Conservation (phyloP, 2,888 invertebrate species). For the Thymelicus acteon region DNA sequence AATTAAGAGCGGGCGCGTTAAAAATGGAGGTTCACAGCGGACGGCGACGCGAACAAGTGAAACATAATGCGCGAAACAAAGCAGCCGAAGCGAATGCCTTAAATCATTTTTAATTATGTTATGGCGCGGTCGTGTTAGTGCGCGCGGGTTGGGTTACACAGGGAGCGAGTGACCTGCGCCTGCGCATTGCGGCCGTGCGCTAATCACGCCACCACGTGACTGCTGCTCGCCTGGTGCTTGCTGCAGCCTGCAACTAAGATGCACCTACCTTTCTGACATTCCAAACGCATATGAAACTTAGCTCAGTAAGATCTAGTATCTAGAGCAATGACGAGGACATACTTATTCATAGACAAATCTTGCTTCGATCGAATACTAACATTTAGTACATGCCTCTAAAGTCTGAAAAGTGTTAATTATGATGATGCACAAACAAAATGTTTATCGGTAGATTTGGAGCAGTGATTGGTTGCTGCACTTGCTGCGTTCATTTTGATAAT, state of each 20-base stretch:
- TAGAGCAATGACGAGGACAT: no score
- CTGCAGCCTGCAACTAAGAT: not conserved
- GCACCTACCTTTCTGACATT: slow-evolving; percentile 13
- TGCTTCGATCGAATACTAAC: no score
- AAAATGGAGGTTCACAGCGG: slow-evolving; percentile 71
- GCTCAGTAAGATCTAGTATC: no score
- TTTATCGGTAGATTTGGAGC: not conserved
- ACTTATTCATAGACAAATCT: no score
- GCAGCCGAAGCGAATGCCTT: slow-evolving; percentile 85
- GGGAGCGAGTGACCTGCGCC: slow-evolving; percentile 50
- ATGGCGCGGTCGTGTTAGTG: slow-evolving; percentile 71
- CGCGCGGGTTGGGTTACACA: slow-evolving; percentile 70
- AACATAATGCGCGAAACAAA: slow-evolving; percentile 85
- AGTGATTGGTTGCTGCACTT: slow-evolving; percentile 18
- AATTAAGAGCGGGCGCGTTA: slow-evolving; percentile 82
- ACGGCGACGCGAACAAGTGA: slow-evolving; percentile 82
- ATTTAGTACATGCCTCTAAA: no score
- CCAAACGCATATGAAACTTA: not conserved
- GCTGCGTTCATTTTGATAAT: slow-evolving; percentile 33
- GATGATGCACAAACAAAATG: slow-evolving; percentile 5
- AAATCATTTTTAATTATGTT: slow-evolving; percentile 86
- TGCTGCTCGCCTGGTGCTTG: slow-evolving; percentile 8
- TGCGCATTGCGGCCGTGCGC: slow-evolving; percentile 40
- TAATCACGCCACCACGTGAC: slow-evolving; percentile 11
- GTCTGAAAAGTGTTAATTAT: not conserved